Percentiles rank a stretch among this genome's conserved stretches.
These are phyloP conservation scores for Cyphomyrus discorhynchus DNA, from an alignment of 2,113 vertebrate species.

Conservation along the genomic window DNA sequence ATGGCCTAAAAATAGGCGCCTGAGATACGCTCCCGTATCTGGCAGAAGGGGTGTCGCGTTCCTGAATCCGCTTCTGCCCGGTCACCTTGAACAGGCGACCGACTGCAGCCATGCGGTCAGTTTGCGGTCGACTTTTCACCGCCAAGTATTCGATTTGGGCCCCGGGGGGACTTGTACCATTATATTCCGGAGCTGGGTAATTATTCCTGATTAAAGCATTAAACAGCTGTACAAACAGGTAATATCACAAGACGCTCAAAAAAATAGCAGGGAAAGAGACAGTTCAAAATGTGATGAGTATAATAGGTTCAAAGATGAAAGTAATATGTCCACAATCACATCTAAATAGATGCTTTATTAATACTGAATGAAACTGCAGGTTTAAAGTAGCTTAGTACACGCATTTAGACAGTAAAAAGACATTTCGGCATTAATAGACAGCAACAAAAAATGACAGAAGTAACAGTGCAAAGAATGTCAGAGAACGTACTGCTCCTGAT, in stretches of 20 bases:
- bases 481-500: neutral
- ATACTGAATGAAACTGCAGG: neutral
- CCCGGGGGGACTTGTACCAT: neutral
- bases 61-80: neutral
- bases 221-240: neutral
- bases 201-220: neutral
- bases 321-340: neutral
- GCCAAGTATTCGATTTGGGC: neutral
- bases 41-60: neutral
- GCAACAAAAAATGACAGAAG: neutral
- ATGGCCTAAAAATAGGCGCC: neutral
- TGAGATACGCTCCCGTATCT: neutral
- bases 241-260: neutral
- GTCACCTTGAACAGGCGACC: conserved; percentile 10
- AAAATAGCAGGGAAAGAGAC: neutral
- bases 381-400: neutral
- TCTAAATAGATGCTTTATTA: neutral
- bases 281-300: neutral
- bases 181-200: neutral
- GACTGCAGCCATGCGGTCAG: neutral
- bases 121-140: neutral
- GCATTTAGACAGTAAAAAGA: neutral
- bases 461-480: neutral
- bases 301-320: neutral
- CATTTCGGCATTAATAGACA: neutral